Percentiles rank a stretch among this genome's conserved stretches.
phyloP scores from a whole-genome alignment of 2,888 invertebrate species.

The Octodonta nipae region DNA sequence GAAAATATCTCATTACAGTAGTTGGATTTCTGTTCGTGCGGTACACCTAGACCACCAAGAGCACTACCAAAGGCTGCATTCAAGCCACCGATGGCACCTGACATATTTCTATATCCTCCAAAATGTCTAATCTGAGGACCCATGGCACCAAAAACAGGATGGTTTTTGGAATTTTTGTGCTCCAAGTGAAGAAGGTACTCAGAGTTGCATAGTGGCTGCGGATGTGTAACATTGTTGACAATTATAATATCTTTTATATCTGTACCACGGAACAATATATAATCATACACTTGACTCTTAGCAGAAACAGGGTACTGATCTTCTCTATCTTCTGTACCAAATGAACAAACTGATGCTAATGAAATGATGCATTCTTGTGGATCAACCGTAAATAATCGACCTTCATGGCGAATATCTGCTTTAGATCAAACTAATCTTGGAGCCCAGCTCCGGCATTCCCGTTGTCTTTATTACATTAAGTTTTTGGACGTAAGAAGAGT shows the following conservation, averaged over 20 bases:
- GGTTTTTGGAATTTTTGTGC: slow-evolving; percentile 51
- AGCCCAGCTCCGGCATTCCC: slow-evolving; percentile 96
- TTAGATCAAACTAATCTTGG: slow-evolving; percentile 99
- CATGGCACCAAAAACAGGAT: slow-evolving; percentile 51
- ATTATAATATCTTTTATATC: slow-evolving; percentile 99
- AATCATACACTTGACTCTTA: slow-evolving; percentile 95
- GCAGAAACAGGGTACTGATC: slow-evolving; percentile 91
- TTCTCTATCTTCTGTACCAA: slow-evolving; percentile 96
- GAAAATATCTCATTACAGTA: too few relatives aligned
- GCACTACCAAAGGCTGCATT: slow-evolving; percentile 19
- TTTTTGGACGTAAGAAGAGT: too few relatives aligned
- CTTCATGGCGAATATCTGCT: slow-evolving; percentile 98
- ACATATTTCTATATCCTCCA: slow-evolving; percentile 36
- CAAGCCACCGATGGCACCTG: slow-evolving; percentile 33
- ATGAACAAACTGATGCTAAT: slow-evolving; percentile 94
- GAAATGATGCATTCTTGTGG: slow-evolving; percentile 99
- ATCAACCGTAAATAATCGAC: slow-evolving; percentile 97
- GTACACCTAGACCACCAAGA: slow-evolving; percentile 39
- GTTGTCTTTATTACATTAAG: too few relatives aligned
- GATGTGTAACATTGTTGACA: slow-evolving; percentile 70
- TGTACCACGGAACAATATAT: slow-evolving; percentile 92
- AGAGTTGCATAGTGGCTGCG: slow-evolving; percentile 70
- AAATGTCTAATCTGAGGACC: slow-evolving; percentile 38
- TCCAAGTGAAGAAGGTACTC: slow-evolving; percentile 58
- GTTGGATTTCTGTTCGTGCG: too few relatives aligned